These are phyloP conservation scores for Scomber colias DNA, from an alignment of 2,113 vertebrate genomes.

Conservation along the genomic window DNA sequence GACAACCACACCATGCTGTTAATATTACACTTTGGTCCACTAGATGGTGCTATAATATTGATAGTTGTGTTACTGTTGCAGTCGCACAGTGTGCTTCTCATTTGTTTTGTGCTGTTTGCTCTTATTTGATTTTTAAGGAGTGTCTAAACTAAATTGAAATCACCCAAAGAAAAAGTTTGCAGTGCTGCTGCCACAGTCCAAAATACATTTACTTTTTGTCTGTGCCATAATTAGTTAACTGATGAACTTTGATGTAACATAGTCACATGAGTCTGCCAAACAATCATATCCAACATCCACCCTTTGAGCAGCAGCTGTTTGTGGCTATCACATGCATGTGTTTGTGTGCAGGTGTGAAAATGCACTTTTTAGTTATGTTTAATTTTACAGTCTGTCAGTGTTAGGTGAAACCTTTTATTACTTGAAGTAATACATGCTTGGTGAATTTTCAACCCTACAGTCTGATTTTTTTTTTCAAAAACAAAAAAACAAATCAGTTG, in stretches of 20 bases:
- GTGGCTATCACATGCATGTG: no score
- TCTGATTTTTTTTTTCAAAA: no score
- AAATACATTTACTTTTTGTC: background rate
- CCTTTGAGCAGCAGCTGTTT: background rate
- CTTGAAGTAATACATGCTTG: no score
- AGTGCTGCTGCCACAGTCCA: background rate
- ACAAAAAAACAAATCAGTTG: no score
- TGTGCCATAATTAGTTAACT: background rate
- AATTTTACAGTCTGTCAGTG: background rate
- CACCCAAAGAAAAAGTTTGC: background rate
- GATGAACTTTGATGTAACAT: background rate
- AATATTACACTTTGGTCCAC: slow-evolving; percentile 12
- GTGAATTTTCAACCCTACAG: background rate
- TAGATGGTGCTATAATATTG: slow-evolving; percentile 57
- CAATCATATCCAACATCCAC: background rate
- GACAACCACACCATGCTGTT: no score
- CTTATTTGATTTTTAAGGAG: background rate
- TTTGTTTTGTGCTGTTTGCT: no score
- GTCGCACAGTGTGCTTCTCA: background rate
- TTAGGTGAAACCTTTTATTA: background rate
- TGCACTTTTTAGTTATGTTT: no score
- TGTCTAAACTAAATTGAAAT: background rate
- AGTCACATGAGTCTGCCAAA: background rate
- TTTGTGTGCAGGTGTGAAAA: no score
- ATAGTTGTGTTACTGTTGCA: background rate